Evolutionary conservation across 2,113 vertebrate species (phyloP), one percentile per base, ranked within the genome.

Genomic region (Dolichotis patagonum): DNA sequence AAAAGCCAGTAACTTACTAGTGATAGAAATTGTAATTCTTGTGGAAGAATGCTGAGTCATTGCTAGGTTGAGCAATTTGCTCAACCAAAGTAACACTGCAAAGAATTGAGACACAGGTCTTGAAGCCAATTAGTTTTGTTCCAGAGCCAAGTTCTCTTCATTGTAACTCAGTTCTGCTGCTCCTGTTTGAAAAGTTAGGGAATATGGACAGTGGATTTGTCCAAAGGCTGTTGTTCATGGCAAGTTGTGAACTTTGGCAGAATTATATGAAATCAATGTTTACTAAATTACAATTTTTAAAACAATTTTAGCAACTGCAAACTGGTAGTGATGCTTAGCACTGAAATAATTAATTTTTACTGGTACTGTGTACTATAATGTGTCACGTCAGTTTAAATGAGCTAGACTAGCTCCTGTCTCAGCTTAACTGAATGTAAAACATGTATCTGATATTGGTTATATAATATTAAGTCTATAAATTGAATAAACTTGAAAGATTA

Each of bases 401-500:
- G 62, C 92, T 90, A 90, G 95, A 91, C 20, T 35, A 65, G 0
- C 43, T 88, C 11, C 12, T 20, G 84, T 92, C 0, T 60, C 7
- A 16, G 7, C 7, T 41, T 3, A 83, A 82, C 86, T 16, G 87
- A 93, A 5, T 65, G 4, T 89, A 96, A 93, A 96, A 9, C 49
- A 22, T 22, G 22, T 28, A 8, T 32, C 19, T 92, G 28, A 80
- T 1, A 0, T 41, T 88, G 3, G 38, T 3, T 91, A 63, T 88
- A 26, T 19, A 54, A 52, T 88, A 75, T 71, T 92, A 96, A 85
- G 56, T 4, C 38, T 92, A 88, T 52, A 54, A 75, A 88, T 30
- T 88, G 12, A 96, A 49, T 78, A 93, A 88, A 97, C 86, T 91
- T 60, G 63, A 95, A 97, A 71, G 62, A 88, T 54, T 83, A 67